Percentiles rank a stretch among this genome's conserved stretches.
phyloP scores from a whole-genome alignment of 2,797 vertebrate species.

The Australoheros facetus region DNA sequence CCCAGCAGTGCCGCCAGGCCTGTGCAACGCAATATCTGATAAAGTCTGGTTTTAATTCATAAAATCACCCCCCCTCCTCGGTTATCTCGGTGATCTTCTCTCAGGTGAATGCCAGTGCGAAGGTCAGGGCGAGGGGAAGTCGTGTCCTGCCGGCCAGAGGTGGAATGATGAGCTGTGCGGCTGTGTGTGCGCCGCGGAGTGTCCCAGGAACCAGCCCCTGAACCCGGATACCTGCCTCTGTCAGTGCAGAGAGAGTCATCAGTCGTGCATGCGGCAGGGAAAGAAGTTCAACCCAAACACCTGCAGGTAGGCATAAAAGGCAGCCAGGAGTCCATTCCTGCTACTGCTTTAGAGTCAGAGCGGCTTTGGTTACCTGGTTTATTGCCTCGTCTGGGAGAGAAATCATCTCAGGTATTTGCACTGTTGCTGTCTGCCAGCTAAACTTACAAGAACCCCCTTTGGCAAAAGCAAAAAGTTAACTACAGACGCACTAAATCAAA shows the following conservation, averaged over 20 bases:
- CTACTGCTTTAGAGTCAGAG: neutral
- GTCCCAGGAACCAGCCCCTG: constrained; percentile 76
- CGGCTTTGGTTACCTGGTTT: neutral
- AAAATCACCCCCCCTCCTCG: neutral
- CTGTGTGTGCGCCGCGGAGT: constrained; percentile 74
- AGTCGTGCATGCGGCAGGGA: constrained; percentile 78
- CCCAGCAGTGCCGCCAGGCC: neutral
- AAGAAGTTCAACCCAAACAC: constrained; percentile 76
- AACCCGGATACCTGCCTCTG: constrained; percentile 81
- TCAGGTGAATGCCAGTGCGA: constrained; percentile 80
- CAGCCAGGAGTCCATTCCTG: neutral
- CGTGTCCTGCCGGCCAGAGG: constrained; percentile 73
- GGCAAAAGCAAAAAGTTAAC: neutral
- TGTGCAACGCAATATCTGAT: neutral
- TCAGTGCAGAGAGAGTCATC: constrained; percentile 77
- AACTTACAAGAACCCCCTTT: neutral
- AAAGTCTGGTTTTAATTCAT: neutral
- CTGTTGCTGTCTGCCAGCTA: neutral
- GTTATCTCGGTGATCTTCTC: neutral
- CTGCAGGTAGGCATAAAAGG: constrained; percentile 74
- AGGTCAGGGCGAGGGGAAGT: constrained; percentile 58
- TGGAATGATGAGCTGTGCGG: constrained; percentile 80
- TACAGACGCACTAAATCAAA: neutral
- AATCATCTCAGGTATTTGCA: neutral
- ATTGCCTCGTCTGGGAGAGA: neutral